Percentiles rank a stretch among this genome's conserved stretches.
These are phyloP conservation scores for Corvus moneduloides DNA, from an alignment of 2,113 vertebrate genomes.

Conservation along the genomic window DNA sequence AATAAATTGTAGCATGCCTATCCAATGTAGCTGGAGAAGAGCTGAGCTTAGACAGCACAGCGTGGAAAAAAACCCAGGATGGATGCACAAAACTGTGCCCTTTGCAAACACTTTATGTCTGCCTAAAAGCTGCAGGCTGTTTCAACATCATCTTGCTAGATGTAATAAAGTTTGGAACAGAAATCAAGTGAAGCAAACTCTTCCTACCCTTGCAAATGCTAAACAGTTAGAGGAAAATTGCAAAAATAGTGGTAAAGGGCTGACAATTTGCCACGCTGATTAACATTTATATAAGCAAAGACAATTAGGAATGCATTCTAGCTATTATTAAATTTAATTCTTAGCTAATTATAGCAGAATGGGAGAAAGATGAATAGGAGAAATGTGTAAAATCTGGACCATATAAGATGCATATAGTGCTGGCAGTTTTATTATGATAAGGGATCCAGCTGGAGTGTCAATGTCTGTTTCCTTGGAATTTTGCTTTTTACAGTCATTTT, in stretches of 20 bases:
- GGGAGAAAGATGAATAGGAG: background rate
- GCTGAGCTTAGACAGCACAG: background rate
- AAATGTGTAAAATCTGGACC: background rate
- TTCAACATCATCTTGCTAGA: background rate
- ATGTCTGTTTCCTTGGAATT: background rate
- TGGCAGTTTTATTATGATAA: background rate
- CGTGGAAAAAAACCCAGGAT: background rate
- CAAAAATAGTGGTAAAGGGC: background rate
- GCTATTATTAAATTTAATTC: background rate
- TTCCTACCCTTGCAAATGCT: background rate
- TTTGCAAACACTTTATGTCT: background rate
- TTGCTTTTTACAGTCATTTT: background rate
- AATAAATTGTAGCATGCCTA: background rate
- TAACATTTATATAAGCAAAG: background rate
- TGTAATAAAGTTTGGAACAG: background rate
- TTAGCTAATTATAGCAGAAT: background rate
- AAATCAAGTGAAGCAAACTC: background rate
- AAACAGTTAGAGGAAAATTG: background rate
- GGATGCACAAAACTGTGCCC: background rate
- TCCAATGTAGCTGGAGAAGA: background rate
- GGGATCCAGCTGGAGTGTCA: background rate
- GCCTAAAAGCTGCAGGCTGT: background rate
- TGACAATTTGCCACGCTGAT: background rate
- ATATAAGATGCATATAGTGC: background rate
- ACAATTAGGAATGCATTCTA: background rate